Evolutionary conservation across 2,113 vertebrate species (phyloP), one percentile per base, ranked within the genome.

Genomic region (Ptilonorhynchus violaceus): DNA sequence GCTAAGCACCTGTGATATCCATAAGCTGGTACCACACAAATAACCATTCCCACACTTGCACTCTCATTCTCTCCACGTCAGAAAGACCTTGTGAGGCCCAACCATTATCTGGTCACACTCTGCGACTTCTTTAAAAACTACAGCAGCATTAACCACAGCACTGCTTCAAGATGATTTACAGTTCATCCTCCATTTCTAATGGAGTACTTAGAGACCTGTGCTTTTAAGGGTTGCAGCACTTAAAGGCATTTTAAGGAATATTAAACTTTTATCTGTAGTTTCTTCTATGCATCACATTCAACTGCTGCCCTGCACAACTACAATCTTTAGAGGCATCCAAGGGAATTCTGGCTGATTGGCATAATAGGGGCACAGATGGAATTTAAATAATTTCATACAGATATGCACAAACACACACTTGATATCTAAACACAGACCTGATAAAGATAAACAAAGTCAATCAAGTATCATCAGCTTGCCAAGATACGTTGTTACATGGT

Each of bases 361-460:
- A 35, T 19, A 77, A 92, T 2, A 30, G 37, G 25, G 33, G 24
- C 9, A 22, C 21, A 68, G 15, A 49, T 21, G 11, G 13, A 64
- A 84, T 37, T 85, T 8, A 49, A 73, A 46, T 46, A 0, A 33
- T 28, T 66, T 92, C 52, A 70, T 21, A 37, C 4, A 64, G 59
- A 47, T 5, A 11, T 5, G 5, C 2, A n/a, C 6, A 70, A 39
- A 39, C 16, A 62, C 16, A 46, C 3, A 11, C 0, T 12, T 1
- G 3, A 24, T 42, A 73, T 7, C 15, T 52, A 50, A 70, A 52
- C 24, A 52, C 35, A 89, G 28, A 66, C 39, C 25, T 22, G 12
- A 30, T 22, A 62, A 60, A 69, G 85, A 88, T 35, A 76, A 75
- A 37, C 3, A 15, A 73, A 80, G 4, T 22, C 7, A 5, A 55